Percentiles rank a stretch among this genome's conserved stretches.
Evolutionary conservation across 2,888 invertebrate species (phyloP).

Genomic region (Parnassius glacialis): DNA sequence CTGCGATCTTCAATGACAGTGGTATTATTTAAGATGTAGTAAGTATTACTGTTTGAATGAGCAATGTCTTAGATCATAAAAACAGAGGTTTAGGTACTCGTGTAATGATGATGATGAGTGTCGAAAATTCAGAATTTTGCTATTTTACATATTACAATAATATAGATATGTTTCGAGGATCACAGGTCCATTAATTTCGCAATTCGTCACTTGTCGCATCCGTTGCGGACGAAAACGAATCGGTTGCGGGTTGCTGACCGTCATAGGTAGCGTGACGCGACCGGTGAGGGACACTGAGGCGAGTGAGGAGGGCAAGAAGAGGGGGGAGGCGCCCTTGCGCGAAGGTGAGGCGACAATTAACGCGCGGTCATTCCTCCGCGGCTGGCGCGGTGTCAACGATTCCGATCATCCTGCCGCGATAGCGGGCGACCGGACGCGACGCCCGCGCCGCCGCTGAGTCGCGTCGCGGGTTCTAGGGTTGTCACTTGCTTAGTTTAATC

Average conservation of each 20-base stretch:
- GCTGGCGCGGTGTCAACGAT: slow-evolving; percentile 76
- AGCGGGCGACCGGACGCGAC: slow-evolving; percentile 42
- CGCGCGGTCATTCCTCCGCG: slow-evolving; percentile 72
- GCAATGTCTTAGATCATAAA: too few species aligned
- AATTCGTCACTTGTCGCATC: slow-evolving; percentile 22
- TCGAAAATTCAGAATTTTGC: too few species aligned
- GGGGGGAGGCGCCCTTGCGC: slow-evolving; percentile 38
- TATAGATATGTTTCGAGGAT: not conserved
- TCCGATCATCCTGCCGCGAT: slow-evolving; percentile 70
- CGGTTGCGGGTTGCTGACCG: slow-evolving; percentile 36
- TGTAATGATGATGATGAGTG: too few species aligned
- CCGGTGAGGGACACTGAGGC: slow-evolving; percentile 47
- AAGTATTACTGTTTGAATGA: too few species aligned
- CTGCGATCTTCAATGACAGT: too few species aligned
- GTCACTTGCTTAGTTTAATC: slow-evolving; percentile 9
- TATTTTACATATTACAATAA: too few species aligned
- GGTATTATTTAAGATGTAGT: too few species aligned
- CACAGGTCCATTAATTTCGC: slow-evolving; percentile 12
- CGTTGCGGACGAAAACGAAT: slow-evolving; percentile 26
- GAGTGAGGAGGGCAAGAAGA: slow-evolving; percentile 29
- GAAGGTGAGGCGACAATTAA: slow-evolving; percentile 78
- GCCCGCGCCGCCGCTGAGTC: slow-evolving; percentile 57
- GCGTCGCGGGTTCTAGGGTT: slow-evolving; percentile 46
- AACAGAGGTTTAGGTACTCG: too few species aligned
- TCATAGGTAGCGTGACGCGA: slow-evolving; percentile 57